phyloP scores from a whole-genome alignment of 2,113 vertebrate genomes.

The Perca flavescens region DNA sequence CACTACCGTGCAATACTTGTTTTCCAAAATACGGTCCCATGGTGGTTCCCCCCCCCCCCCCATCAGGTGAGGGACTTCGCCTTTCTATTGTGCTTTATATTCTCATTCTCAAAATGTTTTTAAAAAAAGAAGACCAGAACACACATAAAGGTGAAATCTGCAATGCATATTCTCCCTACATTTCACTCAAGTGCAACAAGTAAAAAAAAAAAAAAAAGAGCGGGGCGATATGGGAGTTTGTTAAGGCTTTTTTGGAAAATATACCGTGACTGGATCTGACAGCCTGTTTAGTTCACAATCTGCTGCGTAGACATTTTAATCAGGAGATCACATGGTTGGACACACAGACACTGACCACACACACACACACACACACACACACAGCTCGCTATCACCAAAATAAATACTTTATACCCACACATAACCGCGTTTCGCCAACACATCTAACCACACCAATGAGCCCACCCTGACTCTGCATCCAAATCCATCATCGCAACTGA shows the following conservation, averaged over 20 bases:
- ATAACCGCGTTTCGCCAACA: slow-evolving; percentile 72
- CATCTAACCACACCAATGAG: slow-evolving; percentile 71
- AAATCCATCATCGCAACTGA: slow-evolving; percentile 56
- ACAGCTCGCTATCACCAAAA: slow-evolving; percentile 57
- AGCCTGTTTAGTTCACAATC: slow-evolving; percentile 60
- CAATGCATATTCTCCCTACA: neutral
- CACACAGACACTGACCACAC: slow-evolving; percentile 60
- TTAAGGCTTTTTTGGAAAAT: slow-evolving; percentile 40
- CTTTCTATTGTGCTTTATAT: neutral
- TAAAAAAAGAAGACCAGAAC: no score
- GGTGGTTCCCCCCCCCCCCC: no score
- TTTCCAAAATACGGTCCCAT: no score
- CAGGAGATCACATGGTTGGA: slow-evolving; percentile 57
- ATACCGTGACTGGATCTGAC: slow-evolving; percentile 54
- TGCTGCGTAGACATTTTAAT: slow-evolving; percentile 63
- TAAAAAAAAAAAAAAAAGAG: neutral
- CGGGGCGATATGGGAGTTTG: slow-evolving; percentile 26
- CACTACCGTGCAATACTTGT: no score
- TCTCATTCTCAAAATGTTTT: no score
- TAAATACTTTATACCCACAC: slow-evolving; percentile 77
- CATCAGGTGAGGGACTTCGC: no score
- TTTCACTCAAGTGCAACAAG: neutral
- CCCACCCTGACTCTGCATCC: slow-evolving; percentile 76
- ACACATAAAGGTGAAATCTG: neutral
- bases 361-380: slow-evolving; percentile 45